Conservation (phyloP, 2,797 vertebrate genomes). For the Aulostomus chinensis region DNA sequence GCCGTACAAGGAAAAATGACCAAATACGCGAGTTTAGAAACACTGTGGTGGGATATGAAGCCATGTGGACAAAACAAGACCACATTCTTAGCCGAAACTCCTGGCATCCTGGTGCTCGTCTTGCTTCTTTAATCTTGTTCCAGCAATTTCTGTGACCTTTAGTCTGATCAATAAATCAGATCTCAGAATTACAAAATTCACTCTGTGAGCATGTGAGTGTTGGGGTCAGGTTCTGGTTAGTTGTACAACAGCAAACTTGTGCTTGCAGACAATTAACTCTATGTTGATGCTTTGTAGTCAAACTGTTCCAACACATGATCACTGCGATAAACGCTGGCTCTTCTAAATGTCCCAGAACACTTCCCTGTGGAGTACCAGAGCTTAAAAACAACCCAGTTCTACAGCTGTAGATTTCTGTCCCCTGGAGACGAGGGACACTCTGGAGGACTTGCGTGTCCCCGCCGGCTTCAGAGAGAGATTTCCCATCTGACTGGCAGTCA, state of each 20-base stretch:
- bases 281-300: conserved; percentile 4
- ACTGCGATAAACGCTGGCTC: not conserved
- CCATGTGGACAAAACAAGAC: too few species aligned
- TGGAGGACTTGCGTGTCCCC: not conserved
- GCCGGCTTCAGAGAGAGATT: conserved; percentile 4
- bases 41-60: too few species aligned
- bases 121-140: too few species aligned
- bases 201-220: conserved; percentile 2
- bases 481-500: conserved; percentile 37
- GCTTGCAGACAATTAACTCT: not conserved
- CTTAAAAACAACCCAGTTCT: not conserved
- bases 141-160: too few species aligned
- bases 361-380: conserved; percentile 8
- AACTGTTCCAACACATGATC: too few species aligned
- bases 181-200: too few species aligned
- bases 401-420: not conserved
- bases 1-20: too few species aligned
- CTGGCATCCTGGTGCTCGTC: too few species aligned
- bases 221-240: conserved; percentile 6
- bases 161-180: too few species aligned
- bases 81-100: too few species aligned
- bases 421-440: conserved; percentile 5
- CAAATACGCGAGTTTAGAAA: too few species aligned
- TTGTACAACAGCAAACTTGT: conserved; percentile 13
- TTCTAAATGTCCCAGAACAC: conserved; percentile 11